A percentile compares a stretch with the other conserved stretches of the same genome.
phyloP scores from a whole-genome alignment of 2,888 invertebrate species.

The Epinotia brunnichana region DNA sequence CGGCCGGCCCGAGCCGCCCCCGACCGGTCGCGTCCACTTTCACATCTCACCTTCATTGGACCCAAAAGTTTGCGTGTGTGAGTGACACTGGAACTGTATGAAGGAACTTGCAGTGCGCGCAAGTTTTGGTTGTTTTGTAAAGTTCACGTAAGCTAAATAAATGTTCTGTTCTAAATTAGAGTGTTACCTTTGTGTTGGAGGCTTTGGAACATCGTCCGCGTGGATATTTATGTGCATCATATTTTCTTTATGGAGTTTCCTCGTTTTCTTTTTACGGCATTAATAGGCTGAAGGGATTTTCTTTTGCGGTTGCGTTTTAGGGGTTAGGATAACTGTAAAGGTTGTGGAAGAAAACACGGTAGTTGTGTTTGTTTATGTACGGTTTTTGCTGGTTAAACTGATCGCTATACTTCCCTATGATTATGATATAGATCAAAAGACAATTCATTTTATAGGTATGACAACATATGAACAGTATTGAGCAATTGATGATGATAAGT shows the following conservation, averaged over 20 bases:
- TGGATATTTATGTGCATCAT: slow-evolving; percentile 74
- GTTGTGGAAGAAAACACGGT: neutral
- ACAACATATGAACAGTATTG: neutral
- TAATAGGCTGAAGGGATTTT: slow-evolving; percentile 53
- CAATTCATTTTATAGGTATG: neutral
- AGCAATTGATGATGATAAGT: neutral
- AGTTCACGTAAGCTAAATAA: slow-evolving; percentile 20
- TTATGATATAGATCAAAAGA: neutral
- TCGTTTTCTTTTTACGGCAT: slow-evolving; percentile 66
- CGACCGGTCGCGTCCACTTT: neutral
- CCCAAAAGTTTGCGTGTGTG: slow-evolving; percentile 8
- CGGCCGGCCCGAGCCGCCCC: slow-evolving; percentile 48
- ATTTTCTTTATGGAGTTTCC: slow-evolving; percentile 69
- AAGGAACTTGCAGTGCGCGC: slow-evolving; percentile 34
- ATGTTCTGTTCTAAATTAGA: slow-evolving; percentile 54
- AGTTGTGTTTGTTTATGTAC: neutral
- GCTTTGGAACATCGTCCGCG: slow-evolving; percentile 70
- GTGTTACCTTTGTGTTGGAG: slow-evolving; percentile 59
- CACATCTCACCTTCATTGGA: slow-evolving; percentile 8
- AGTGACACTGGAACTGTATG: slow-evolving; percentile 24
- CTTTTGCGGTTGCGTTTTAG: slow-evolving; percentile 29
- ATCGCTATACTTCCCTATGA: neutral
- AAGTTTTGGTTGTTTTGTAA: slow-evolving; percentile 10
- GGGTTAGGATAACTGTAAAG: slow-evolving; percentile 2
- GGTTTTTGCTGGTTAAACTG: neutral